Conservation (phyloP, 1,140 invertebrate species). For the Drosophila rhopaloa region DNA sequence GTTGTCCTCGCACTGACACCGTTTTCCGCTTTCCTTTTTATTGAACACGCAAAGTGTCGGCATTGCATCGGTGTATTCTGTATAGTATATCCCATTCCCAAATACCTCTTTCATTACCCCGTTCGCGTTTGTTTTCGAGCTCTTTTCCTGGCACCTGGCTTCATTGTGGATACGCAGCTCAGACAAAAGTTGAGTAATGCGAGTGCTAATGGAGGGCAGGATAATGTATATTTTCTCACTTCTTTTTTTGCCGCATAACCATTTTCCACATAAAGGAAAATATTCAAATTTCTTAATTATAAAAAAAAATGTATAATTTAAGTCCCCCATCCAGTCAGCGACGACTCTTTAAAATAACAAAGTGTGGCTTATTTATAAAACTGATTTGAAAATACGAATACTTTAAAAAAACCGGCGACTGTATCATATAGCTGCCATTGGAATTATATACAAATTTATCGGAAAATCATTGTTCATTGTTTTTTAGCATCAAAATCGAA, state of each 20-base stretch:
- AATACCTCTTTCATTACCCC: constrained; percentile 35
- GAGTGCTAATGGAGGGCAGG: constrained; percentile 8
- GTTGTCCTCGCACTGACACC: constrained; percentile 76
- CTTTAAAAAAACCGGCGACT: too few relatives aligned
- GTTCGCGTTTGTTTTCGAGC: constrained; percentile 21
- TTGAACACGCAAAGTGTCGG: constrained; percentile 78
- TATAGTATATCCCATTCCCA: neutral
- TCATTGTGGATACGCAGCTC: constrained; percentile 48
- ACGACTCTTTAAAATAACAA: too few relatives aligned
- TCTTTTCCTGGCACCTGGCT: constrained; percentile 22
- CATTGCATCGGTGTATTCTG: constrained; percentile 16
- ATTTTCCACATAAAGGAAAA: too few relatives aligned
- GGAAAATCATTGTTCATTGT: too few relatives aligned
- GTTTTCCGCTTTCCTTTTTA: constrained; percentile 64
- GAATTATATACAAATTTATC: too few relatives aligned
- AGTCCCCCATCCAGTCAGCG: too few relatives aligned
- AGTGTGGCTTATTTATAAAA: too few relatives aligned
- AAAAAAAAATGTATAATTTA: too few relatives aligned
- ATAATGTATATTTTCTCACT: neutral
- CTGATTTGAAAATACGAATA: too few relatives aligned
- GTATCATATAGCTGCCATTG: too few relatives aligned
- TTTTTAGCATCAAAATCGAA: too few relatives aligned
- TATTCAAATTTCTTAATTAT: too few relatives aligned
- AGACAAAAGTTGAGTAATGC: constrained; percentile 24
- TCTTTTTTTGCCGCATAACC: neutral